A percentile compares a stretch with the other conserved stretches of the same genome.
These are phyloP conservation scores for Rhabdomys pumilio DNA, from an alignment of 2,797 vertebrate species.

Conservation along the genomic window DNA sequence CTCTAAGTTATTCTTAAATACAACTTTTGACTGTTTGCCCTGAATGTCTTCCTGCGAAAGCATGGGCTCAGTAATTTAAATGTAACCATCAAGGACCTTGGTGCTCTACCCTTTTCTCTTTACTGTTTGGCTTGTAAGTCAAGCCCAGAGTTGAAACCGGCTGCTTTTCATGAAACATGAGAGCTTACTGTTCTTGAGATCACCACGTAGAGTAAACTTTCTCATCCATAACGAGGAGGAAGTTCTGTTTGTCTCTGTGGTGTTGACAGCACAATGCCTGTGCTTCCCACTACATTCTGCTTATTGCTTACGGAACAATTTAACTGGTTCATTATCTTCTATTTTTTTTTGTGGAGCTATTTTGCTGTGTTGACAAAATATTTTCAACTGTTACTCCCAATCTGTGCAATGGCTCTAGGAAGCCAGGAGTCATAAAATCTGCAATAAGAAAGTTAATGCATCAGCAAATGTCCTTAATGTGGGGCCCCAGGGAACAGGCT, in stretches of 20 bases:
- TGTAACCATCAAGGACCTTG: background rate
- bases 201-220: background rate
- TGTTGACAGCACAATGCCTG: background rate
- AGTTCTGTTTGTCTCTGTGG: background rate
- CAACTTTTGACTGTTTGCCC: background rate
- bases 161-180: background rate
- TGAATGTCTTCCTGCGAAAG: no score
- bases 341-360: background rate
- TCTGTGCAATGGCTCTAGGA: background rate
- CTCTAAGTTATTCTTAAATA: background rate
- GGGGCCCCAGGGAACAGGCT: background rate
- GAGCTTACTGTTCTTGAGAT: background rate
- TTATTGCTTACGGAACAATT: background rate
- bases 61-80: background rate
- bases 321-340: background rate
- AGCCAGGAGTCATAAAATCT: background rate
- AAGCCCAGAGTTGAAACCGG: background rate
- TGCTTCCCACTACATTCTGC: background rate
- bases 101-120: background rate
- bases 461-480: background rate
- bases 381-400: background rate
- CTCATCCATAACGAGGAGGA: background rate
- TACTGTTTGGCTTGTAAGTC: background rate
- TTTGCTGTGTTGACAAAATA: background rate
- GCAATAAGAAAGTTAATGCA: background rate